Evolutionary conservation across 2,888 invertebrate genomes (phyloP).

Genomic region (Apotomis turbidana): DNA sequence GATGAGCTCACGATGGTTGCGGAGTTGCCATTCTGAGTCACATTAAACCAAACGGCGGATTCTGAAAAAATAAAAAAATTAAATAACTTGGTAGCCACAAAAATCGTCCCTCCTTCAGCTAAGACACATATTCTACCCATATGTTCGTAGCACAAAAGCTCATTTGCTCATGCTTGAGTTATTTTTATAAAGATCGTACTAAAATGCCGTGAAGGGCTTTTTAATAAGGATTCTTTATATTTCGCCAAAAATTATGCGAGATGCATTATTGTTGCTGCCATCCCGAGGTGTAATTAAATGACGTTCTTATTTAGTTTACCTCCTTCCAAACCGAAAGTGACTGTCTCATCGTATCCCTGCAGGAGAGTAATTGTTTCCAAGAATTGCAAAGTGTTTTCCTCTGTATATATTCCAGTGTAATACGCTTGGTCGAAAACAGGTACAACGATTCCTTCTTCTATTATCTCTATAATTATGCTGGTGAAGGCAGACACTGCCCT

Average conservation of each 20-base stretch:
- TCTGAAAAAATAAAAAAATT: conserved; percentile 47
- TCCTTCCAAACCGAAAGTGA: conserved; percentile 56
- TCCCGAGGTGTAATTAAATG: background rate
- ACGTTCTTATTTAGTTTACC: conserved; percentile 47
- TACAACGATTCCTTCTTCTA: conserved; percentile 48
- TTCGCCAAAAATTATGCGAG: conserved; percentile 6
- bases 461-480: conserved; percentile 57
- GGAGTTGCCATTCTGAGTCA: conserved; percentile 43
- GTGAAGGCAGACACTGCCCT: conserved; percentile 59
- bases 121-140: no score
- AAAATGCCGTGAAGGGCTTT: conserved; percentile 1
- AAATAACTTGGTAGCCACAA: conserved; percentile 41
- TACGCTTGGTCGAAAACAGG: conserved; percentile 58
- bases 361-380: conserved; percentile 52
- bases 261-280: background rate
- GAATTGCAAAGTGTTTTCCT: conserved; percentile 51
- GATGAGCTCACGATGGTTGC: conserved; percentile 41
- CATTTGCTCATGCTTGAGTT: background rate
- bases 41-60: conserved; percentile 46
- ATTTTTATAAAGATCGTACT: conserved; percentile 18
- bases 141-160: conserved; percentile 1
- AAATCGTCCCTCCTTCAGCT: background rate
- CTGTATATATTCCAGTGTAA: conserved; percentile 57
- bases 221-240: conserved; percentile 8
- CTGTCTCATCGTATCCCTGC: conserved; percentile 58